Percentiles rank a stretch among this genome's conserved stretches.
phyloP scores from a whole-genome alignment of 2,113 vertebrate genomes.

The Hypanus sabinus region DNA sequence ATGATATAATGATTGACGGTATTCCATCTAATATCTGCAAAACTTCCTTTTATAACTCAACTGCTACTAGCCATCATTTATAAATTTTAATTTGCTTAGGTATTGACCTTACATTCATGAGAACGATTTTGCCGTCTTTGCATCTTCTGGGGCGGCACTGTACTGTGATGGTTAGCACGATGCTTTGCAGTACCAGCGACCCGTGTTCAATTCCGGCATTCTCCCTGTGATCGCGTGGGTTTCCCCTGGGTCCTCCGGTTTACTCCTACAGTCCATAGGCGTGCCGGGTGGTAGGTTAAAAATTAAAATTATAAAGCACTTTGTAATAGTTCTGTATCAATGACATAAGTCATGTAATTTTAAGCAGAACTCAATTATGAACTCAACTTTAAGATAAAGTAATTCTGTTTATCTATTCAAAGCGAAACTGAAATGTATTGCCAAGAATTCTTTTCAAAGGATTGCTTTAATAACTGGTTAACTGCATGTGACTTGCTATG shows the following conservation, averaged over 20 bases:
- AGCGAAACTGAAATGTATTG: not conserved
- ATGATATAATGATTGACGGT: no score
- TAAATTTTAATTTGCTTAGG: not conserved
- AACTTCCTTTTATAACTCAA: not conserved
- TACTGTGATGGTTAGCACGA: no score
- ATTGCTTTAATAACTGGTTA: not conserved
- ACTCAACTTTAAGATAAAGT: not conserved
- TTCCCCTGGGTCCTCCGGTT: no score
- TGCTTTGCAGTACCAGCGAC: no score
- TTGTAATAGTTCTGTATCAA: not conserved
- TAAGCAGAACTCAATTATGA: no score
- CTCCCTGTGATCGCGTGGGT: no score
- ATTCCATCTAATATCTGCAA: no score
- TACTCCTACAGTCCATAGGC: no score
- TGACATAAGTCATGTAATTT: not conserved
- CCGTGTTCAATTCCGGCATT: no score
- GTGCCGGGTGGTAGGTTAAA: no score
- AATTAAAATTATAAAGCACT: not conserved
- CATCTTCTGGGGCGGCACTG: not conserved
- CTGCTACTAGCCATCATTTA: not conserved
- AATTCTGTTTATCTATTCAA: not conserved
- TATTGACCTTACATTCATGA: not conserved
- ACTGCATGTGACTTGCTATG: not conserved
- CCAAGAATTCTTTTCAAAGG: not conserved
- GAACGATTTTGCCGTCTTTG: not conserved